These are phyloP conservation scores for Drosophila pruinosa DNA, from an alignment of 1,140 invertebrate genomes.

Conservation along the genomic window DNA sequence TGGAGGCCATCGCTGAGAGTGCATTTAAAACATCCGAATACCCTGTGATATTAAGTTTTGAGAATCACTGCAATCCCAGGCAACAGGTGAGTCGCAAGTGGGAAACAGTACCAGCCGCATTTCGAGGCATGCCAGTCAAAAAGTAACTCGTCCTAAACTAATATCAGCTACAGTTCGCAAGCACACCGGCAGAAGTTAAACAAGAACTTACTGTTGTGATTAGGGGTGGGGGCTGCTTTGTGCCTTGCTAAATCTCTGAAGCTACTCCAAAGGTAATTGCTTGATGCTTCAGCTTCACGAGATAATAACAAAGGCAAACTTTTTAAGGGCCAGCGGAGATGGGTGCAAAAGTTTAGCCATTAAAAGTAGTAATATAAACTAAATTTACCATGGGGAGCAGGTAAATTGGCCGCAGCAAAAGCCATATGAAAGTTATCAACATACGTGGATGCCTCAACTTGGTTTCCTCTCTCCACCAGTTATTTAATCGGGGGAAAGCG, in stretches of 20 bases:
- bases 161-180: constrained; percentile 6
- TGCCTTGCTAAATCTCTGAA: constrained; percentile 58
- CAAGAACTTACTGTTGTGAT: constrained; percentile 19
- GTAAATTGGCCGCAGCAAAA: constrained; percentile 37
- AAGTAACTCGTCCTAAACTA: constrained; percentile 66
- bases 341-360: constrained; percentile 69
- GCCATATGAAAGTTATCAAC: constrained; percentile 37
- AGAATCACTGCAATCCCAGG: constrained; percentile 98
- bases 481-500: not conserved
- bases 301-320: constrained; percentile 77
- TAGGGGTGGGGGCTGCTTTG: not conserved
- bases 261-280: constrained; percentile 77
- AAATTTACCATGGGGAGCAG: constrained; percentile 91
- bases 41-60: constrained; percentile 98
- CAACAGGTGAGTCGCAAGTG: constrained; percentile 86
- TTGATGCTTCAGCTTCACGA: constrained; percentile 64
- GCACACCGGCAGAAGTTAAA: constrained; percentile 52
- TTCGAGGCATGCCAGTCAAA: constrained; percentile 21
- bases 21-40: constrained; percentile 99
- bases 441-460: constrained; percentile 1
- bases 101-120: not conserved
- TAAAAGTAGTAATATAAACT: constrained; percentile 85
- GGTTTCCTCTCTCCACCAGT: not conserved
- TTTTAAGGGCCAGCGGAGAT: constrained; percentile 28
- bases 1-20: constrained; percentile 98